A percentile compares a stretch with the other conserved stretches of the same genome.
Conservation (phyloP, 2,113 vertebrate species). For the Tretioscincus oriximinensis region DNA sequence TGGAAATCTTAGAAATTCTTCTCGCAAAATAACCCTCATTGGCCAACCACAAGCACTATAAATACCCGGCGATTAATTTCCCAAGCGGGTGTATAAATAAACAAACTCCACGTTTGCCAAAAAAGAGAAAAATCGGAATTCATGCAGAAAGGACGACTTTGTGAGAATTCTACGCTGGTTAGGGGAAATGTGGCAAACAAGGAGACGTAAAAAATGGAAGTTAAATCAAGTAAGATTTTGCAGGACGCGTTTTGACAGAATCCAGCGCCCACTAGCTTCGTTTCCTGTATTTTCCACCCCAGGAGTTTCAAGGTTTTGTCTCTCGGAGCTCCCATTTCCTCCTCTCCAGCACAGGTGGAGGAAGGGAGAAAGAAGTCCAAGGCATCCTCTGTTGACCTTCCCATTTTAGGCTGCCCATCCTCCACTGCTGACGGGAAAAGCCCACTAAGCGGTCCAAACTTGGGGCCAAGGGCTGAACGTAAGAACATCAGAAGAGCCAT, state of each 20-base stretch:
- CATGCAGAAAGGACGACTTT: constrained; percentile 25
- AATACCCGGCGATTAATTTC: constrained; percentile 73
- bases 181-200: constrained; percentile 3
- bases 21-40: constrained; percentile 71
- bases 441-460: too few species aligned
- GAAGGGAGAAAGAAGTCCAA: too few species aligned
- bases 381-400: too few species aligned
- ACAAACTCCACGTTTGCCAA: constrained; percentile 49
- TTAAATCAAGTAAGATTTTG: background rate
- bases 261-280: background rate
- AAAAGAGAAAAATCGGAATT: constrained; percentile 48
- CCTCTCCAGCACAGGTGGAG: background rate
- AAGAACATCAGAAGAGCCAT: too few species aligned
- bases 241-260: background rate
- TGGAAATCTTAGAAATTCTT: constrained; percentile 74
- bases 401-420: too few species aligned
- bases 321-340: too few species aligned
- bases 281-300: background rate
- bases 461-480: too few species aligned
- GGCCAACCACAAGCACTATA: constrained; percentile 72
- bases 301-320: too few species aligned
- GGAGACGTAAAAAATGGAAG: background rate
- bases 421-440: too few species aligned
- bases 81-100: constrained; percentile 52
- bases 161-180: background rate